Evolutionary conservation across 2,113 vertebrate species (phyloP), one percentile per base, ranked within the genome.

Genomic region (Sylvietta virens): DNA sequence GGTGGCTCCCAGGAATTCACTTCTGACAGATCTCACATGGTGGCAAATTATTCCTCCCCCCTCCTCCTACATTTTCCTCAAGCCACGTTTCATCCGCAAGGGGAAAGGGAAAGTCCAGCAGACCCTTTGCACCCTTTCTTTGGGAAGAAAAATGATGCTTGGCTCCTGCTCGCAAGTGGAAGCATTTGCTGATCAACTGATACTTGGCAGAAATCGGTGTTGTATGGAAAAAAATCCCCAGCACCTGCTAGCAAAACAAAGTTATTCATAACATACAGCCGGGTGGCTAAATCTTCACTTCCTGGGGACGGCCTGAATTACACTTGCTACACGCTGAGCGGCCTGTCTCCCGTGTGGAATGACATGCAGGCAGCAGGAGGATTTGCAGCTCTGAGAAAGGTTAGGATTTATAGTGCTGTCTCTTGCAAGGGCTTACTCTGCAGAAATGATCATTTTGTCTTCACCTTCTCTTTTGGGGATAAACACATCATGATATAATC

Each of bases 151-250:
- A 88, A 61, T 5, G 64, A 61, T 10, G 61, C 94, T 95, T 81
- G 44, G 71, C 95, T 97, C 44, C 85, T 58, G 87, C 51, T 88
- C 5, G 1, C 77, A 51, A 93, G 86, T 90, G 95, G 92, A 95
- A 96, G 77, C 80, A 81, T 97, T 98, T 97, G 82, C 82, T 97
- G 95, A 91, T 96, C 92, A 98, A 93, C 94, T 97, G 96, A 97
- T 95, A 94, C 92, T 97, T 97, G 88, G 94, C 95, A 97, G 96
- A 96, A 97, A 94, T 89, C 81, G 89, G 77, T 96, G 95, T 88
- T 94, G 88, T 95, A 93, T 97, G 97, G 97, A 98, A 98, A 97
- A 97, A 98, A 92, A 97, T 94, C 95, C 95, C 94, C 74, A 90
- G 94, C 95, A 97, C 97, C 97, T 98, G 96, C 95, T 96, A 96